Evolutionary conservation across 2,888 invertebrate species (phyloP), one percentile per base, ranked within the genome.

Genomic region (Mimumesa dahlbomi): DNA sequence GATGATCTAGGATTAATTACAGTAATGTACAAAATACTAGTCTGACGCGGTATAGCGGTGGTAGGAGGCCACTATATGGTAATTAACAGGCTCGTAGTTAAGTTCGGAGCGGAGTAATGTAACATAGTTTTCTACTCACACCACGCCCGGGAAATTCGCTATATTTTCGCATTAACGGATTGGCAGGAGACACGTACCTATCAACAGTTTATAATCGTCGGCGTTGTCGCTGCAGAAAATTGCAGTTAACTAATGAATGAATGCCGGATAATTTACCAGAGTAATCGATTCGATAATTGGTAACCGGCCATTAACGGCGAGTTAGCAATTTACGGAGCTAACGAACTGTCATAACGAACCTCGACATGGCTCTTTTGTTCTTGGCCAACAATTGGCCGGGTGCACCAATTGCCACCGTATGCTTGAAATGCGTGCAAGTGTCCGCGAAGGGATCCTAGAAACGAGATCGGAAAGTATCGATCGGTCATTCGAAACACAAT

Each of bases 301-400:
- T 71, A 67, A 71, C 71, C 73, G 64, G 53, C 79, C 78, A 79
- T 76, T 78, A 78, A 76, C 79, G 77, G 49, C 54, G 64, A 58
- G 71, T 71, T 73, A 61, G 64, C 79, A 79, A 79, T 79, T 79
- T 79, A 69, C 77, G 62, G 62, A 66, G 66, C 71, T 76, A 79
- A 79, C 78, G 79, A 79, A 79, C 79, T 79, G 78, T 76, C 80
- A 79, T 79, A 79, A 79, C 77, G 79, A 79, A 79, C 78, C 57
- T 22, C 61, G 63, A 45, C 43, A 42, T 34, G 64, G 65, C 69
- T 61, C 78, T 71, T 79, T 78, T 78, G 76, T 78, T 73, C 79
- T 67, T 79, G 73, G 46, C 71, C 50, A 64, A 64, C 69, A 69
- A 79, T 77, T 64, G 75, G 46, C 65, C 38, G 56, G 50, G 40